Percentiles rank a stretch among this genome's conserved stretches.
Conservation (phyloP, 2,888 invertebrate species). For the Chymomyza amoena region DNA sequence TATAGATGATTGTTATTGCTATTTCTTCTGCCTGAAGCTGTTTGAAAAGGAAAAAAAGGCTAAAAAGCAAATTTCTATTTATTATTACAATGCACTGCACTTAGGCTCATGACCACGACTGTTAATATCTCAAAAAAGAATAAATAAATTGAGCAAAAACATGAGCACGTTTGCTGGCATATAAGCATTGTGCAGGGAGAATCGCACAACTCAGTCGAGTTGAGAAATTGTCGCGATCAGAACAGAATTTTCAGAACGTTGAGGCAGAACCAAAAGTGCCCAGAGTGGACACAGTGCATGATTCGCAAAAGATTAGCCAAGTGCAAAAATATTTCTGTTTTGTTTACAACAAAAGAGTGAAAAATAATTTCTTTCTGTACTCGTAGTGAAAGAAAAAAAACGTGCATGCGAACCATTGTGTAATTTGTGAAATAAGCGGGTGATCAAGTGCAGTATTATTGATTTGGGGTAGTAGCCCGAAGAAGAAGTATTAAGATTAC, state of each 20-base stretch:
- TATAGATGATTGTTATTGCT: no score
- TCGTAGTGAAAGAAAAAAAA: slow-evolving; percentile 15
- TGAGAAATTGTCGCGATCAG: slow-evolving; percentile 73
- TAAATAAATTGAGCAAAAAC: slow-evolving; percentile 62
- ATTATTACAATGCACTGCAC: not conserved
- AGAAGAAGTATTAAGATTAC: slow-evolving; percentile 37
- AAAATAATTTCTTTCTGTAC: slow-evolving; percentile 9
- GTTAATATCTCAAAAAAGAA: slow-evolving; percentile 34
- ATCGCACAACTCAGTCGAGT: slow-evolving; percentile 72
- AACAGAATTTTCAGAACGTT: slow-evolving; percentile 15
- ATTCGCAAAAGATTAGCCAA: slow-evolving; percentile 12
- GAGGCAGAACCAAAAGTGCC: slow-evolving; percentile 23
- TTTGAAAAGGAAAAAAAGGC: no score
- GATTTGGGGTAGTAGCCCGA: not conserved
- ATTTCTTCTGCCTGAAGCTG: no score
- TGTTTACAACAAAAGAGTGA: slow-evolving; percentile 28
- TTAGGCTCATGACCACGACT: slow-evolving; percentile 12
- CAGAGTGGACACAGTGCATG: slow-evolving; percentile 10
- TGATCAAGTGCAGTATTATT: slow-evolving; percentile 51
- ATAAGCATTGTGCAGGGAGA: slow-evolving; percentile 74
- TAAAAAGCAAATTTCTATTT: no score
- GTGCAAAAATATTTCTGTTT: slow-evolving; percentile 31
- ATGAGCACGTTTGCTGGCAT: slow-evolving; percentile 58
- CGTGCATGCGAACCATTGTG: slow-evolving; percentile 45
- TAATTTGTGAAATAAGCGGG: slow-evolving; percentile 31